phyloP scores from a whole-genome alignment of 2,113 vertebrate species.

The Hippocampus comes region DNA sequence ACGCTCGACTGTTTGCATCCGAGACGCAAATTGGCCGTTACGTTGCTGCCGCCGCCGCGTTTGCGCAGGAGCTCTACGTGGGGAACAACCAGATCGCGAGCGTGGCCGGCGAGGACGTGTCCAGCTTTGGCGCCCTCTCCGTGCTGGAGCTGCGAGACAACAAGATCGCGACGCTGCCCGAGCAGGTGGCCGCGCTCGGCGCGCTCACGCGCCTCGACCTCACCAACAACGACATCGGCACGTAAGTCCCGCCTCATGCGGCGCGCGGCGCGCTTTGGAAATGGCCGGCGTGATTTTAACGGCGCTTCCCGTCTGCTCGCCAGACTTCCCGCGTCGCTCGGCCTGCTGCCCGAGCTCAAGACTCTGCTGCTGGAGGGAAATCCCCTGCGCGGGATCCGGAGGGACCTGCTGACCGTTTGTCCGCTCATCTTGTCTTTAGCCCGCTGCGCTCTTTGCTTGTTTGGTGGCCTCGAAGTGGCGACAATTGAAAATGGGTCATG shows the following conservation, averaged over 20 bases:
- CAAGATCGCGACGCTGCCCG: constrained; percentile 84
- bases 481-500: background rate
- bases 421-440: background rate
- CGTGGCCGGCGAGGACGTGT: constrained; percentile 77
- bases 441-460: background rate
- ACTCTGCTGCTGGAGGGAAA: constrained; percentile 88
- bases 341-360: constrained; percentile 84
- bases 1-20: too few relatives aligned
- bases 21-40: too few relatives aligned
- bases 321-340: constrained; percentile 84
- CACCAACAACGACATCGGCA: constrained; percentile 89
- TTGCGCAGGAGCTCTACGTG: constrained; percentile 82
- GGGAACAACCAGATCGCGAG: constrained; percentile 90
- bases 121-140: constrained; percentile 77
- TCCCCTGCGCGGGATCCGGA: constrained; percentile 86
- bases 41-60: too few relatives aligned
- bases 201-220: constrained; percentile 88
- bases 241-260: constrained; percentile 64
- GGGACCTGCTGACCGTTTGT: constrained; percentile 86
- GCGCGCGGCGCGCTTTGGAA: too few relatives aligned
- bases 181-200: constrained; percentile 79
- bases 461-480: too few relatives aligned
- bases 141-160: constrained; percentile 92
- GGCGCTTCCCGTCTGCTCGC: background rate
- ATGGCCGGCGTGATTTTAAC: too few relatives aligned